Evolutionary conservation across 2,797 vertebrate genomes (phyloP).

Genomic region (Trachops cirrhosus): DNA sequence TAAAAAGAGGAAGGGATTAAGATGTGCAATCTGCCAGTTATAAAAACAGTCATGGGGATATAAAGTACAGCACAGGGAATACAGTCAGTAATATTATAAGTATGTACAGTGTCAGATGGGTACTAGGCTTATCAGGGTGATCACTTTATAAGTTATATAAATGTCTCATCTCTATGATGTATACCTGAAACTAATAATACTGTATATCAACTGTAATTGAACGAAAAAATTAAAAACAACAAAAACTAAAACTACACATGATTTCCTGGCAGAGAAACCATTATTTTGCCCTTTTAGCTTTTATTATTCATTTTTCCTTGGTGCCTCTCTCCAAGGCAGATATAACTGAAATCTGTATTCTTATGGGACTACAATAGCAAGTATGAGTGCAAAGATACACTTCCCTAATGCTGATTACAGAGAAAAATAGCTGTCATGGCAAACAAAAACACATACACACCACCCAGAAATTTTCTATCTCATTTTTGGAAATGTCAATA

Average conservation of each 20-base stretch:
- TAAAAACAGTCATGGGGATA: neutral
- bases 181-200: neutral
- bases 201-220: neutral
- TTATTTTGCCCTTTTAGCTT: neutral
- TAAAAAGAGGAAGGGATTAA: neutral
- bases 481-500: conserved; percentile 11
- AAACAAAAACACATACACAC: neutral
- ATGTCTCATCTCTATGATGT: neutral
- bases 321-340: neutral
- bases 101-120: neutral
- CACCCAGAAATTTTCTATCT: neutral
- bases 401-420: neutral
- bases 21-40: neutral
- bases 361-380: neutral
- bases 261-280: neutral
- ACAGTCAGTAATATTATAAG: neutral
- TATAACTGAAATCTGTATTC: neutral
- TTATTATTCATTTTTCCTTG: neutral
- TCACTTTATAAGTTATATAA: neutral
- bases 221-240: neutral
- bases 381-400: neutral
- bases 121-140: neutral
- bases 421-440: neutral
- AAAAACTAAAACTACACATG: neutral
- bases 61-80: neutral